phyloP scores from a whole-genome alignment of 2,888 invertebrate genomes.

The Aspidapion aeneum region DNA sequence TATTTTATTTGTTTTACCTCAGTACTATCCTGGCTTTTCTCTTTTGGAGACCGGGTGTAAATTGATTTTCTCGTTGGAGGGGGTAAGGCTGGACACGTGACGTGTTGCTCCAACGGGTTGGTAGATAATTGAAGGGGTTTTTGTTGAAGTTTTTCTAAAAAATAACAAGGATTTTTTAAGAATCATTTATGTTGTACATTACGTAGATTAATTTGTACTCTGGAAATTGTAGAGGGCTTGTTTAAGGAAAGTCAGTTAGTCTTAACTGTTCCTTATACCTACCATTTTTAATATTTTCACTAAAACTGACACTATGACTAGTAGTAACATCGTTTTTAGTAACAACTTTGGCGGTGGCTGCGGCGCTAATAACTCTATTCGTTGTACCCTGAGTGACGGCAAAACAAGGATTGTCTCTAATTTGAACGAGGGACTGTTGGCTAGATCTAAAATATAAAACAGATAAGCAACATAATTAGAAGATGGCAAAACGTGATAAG shows the following conservation, averaged over 20 bases:
- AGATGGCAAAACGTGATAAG: too few relatives aligned
- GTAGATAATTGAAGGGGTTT: neutral
- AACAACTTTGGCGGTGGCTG: constrained; percentile 24
- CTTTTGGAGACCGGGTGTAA: neutral
- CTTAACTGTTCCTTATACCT: too few relatives aligned
- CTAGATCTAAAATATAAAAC: too few relatives aligned
- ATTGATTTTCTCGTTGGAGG: neutral
- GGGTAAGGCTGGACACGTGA: neutral
- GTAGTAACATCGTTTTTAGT: too few relatives aligned
- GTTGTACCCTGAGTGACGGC: constrained; percentile 30
- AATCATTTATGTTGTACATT: too few relatives aligned
- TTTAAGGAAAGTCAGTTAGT: too few relatives aligned
- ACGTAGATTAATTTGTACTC: too few relatives aligned
- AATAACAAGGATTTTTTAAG: too few relatives aligned
- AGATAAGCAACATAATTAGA: too few relatives aligned
- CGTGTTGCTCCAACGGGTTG: too few relatives aligned
- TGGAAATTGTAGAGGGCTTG: too few relatives aligned
- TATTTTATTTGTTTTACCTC: too few relatives aligned
- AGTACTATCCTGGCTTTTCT: constrained; percentile 40
- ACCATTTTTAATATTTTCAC: neutral
- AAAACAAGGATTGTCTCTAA: constrained; percentile 39
- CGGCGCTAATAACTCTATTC: constrained; percentile 27
- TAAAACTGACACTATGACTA: neutral
- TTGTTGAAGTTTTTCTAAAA: neutral
- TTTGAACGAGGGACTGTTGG: constrained; percentile 31